Percentiles rank a stretch among this genome's conserved stretches.
phyloP scores from a whole-genome alignment of 1,140 invertebrate species.

The Nephotettix cincticeps region DNA sequence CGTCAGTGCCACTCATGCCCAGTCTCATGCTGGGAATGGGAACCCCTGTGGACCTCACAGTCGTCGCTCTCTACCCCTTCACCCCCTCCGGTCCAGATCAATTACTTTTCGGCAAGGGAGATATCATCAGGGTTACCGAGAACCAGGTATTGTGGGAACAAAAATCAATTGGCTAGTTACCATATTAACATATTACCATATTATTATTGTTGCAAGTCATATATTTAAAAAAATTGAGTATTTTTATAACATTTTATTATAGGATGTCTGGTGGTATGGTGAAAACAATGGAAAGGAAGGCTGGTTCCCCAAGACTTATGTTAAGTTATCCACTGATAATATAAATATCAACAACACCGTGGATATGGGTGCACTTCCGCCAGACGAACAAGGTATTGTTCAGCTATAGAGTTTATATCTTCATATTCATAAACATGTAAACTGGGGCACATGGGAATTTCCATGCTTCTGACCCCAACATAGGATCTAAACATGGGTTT shows the following conservation, averaged over 20 bases:
- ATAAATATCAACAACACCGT: slow-evolving; percentile 17
- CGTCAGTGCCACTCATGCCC: slow-evolving; percentile 45
- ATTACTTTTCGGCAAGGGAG: slow-evolving; percentile 67
- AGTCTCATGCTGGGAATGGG: slow-evolving; percentile 46
- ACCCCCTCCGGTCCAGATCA: slow-evolving; percentile 65
- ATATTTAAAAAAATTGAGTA: too few relatives aligned
- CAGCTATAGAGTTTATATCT: too few relatives aligned
- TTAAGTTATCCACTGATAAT: slow-evolving; percentile 51
- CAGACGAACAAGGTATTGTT: slow-evolving; percentile 25
- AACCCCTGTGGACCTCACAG: slow-evolving; percentile 50
- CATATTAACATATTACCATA: too few relatives aligned
- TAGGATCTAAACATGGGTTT: too few relatives aligned
- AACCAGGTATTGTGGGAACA: slow-evolving; percentile 60
- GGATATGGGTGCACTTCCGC: slow-evolving; percentile 3
- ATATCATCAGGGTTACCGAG: slow-evolving; percentile 63
- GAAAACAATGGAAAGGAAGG: slow-evolving; percentile 54
- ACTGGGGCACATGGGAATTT: too few relatives aligned
- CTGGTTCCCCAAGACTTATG: slow-evolving; percentile 75
- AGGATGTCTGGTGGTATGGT: slow-evolving; percentile 71
- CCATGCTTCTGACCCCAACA: too few relatives aligned
- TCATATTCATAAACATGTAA: too few relatives aligned
- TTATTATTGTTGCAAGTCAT: too few relatives aligned
- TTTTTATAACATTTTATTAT: too few relatives aligned
- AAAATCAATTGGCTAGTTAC: too few relatives aligned
- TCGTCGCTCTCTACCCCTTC: slow-evolving; percentile 63